Evolutionary conservation across 1,140 invertebrate genomes (phyloP), one percentile per base, ranked within the genome.

Genomic region (Polypedilum vanderplanki): DNA sequence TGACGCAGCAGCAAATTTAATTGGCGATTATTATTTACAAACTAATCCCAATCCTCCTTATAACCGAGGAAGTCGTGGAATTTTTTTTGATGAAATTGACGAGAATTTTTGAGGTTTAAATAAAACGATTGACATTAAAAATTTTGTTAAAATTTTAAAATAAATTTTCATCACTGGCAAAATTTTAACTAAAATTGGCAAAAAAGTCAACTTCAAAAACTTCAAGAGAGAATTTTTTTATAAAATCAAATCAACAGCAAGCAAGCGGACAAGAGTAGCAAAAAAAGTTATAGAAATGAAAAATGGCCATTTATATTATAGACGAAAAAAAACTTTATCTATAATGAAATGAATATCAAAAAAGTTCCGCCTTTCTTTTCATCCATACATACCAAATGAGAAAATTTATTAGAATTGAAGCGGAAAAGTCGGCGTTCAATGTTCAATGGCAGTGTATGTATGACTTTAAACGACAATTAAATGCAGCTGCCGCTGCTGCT

Each of bases 21-120:
- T 79, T 65, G 81, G 81, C 74, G 80, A 81, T 73, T 83, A 79
- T 75, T 78, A 82, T 74, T 76, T 83, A 12, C 77, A 81, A 75
- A 80, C 81, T 17, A 80, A 81, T 64, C 41, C 78, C 64, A 78
- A 78, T 76, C 79, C 78, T 17, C 81, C 81, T 70, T 83, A 81
- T 75, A 57, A 15, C n/a, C 46, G 46, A n/a, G 46, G 46, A 12
- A n/a, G 12, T 57, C n/a, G n/a, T 57, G 46, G 46, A 15, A 57
- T 57, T 15, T 57, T 57, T 57, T 57, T n/a, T 57, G 46, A 57
- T n/a, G 46, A 57, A 57, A 57, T 33, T 33, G 24, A 33, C 5
- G 24, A 33, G 5, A 33, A 33, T 33, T 33, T 33, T 33, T 33
- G 24, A 33, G 5, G 1, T 33, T 33, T 5, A 33, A 33, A 3